Base-by-base conservation (phyloP, 2,113 vertebrate species). In the Accipiter virgatus region DNA sequence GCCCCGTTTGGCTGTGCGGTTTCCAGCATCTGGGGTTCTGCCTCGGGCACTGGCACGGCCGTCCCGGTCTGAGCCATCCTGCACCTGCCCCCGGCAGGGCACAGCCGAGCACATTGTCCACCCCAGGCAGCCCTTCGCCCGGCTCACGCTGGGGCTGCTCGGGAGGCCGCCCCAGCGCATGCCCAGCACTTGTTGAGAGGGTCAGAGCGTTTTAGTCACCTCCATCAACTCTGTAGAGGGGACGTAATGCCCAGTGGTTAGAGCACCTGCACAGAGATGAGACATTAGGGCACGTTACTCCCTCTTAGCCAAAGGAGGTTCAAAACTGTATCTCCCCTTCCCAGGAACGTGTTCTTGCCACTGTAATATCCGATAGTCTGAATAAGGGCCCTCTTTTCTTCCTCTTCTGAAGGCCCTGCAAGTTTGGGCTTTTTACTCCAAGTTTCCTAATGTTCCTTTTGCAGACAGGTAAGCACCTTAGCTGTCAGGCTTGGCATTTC, bases 1-100 rank as follows among this genome's bases (percentile, higher is more conserved):
- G n/a, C 17, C 47, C 27, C 4, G 0, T 59, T 63, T 0, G 3
- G 9, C 25, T 15, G 12, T 12, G n/a, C 1, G 2, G 38, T 48
- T 43, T 48, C 22, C 1, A 11, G 27, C 42, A 20, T 5, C 31
- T 7, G 14, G 8, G 47, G n/a, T 36, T 81, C 47, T 61, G 29
- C 40, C 52, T 65, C 2, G 2, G n/a, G 34, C 43, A 10, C 34
- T 47, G 13, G 38, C 38, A 16, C 0, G 4, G 34, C n/a, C 27
- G n/a, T 43, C 47, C 40, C 21, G 2, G 15, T 9, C 40, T 34
- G 40, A 67, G 59, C 59, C 8, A 1, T 26, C 45, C 43, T 47
- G 34, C 19, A 3, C 13, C 29, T 53, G 43, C 11, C 19, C 20
- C 13, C 1, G 0, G 29, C 1, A 1, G 43, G 61, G 14, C 78